phyloP scores from a whole-genome alignment of 1,140 invertebrate genomes.

The Ericerus pela region DNA sequence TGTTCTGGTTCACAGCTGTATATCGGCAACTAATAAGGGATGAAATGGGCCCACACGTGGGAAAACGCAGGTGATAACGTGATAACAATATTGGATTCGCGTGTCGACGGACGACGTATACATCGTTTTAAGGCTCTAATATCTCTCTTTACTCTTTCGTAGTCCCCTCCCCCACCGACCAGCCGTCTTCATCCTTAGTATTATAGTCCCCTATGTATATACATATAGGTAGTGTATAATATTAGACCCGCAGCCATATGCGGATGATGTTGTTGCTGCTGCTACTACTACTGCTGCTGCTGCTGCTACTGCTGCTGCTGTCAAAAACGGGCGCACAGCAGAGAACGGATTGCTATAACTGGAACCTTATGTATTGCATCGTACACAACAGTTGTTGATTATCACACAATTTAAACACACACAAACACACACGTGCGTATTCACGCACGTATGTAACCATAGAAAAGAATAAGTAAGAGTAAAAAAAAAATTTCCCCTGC shows the following conservation, averaged over 20 bases:
- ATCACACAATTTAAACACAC: conserved; percentile 10
- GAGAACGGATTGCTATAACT: background rate
- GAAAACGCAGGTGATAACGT: conserved; percentile 8
- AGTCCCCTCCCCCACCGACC: background rate
- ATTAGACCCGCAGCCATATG: conserved; percentile 7
- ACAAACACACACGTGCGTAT: no score
- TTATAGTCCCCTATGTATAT: background rate
- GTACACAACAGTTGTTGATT: background rate
- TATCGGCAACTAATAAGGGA: conserved; percentile 1
- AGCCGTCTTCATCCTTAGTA: no score
- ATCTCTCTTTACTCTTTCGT: background rate
- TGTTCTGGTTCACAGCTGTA: background rate
- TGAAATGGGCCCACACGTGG: conserved; percentile 10
- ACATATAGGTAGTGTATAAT: background rate
- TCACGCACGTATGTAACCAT: no score
- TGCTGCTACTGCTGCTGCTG: background rate
- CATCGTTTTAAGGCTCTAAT: no score
- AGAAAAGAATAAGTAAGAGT: no score
- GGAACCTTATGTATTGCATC: background rate
- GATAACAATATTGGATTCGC: conserved; percentile 11
- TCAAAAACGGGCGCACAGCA: background rate
- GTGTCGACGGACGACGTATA: no score
- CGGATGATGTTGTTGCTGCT: background rate
- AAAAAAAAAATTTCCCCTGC: background rate
- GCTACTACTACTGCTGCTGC: background rate